A percentile compares a stretch with the other conserved stretches of the same genome.
Conservation (phyloP, 2,113 vertebrate genomes). For the Pterocles orientalis region DNA sequence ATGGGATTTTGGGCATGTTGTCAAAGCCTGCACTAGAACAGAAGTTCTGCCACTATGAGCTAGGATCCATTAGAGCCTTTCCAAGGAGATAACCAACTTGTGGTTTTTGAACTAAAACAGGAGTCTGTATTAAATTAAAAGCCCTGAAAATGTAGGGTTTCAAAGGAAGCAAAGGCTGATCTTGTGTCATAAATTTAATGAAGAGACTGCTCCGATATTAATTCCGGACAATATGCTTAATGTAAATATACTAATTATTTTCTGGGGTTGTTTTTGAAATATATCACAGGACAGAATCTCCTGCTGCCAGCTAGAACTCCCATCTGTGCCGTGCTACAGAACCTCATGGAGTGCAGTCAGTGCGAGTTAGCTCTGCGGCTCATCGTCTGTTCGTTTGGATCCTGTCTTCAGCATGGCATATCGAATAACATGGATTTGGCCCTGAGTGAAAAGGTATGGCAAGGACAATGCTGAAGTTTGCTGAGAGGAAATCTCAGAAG, state of each 20-base stretch:
- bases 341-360: conserved; percentile 91
- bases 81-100: not conserved
- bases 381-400: conserved; percentile 78
- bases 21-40: not conserved
- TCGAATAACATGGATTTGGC: conserved; percentile 81
- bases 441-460: conserved; percentile 76
- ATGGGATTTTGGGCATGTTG: not conserved
- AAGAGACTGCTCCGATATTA: not conserved
- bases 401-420: conserved; percentile 84
- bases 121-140: not conserved
- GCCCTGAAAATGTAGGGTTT: not conserved
- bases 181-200: not conserved
- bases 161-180: not conserved
- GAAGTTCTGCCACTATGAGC: not conserved
- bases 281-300: conserved; percentile 74
- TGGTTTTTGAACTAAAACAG: not conserved
- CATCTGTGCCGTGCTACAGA: conserved; percentile 81
- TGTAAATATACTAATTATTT: not conserved
- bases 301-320: conserved; percentile 75
- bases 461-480: not conserved
- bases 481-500: not conserved
- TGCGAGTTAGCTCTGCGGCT: conserved; percentile 85
- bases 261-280: not conserved
- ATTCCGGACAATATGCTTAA: not conserved
- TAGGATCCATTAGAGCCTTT: not conserved